Evolutionary conservation across 2,888 invertebrate species (phyloP).

Genomic region (Rhagonycha lutea): DNA sequence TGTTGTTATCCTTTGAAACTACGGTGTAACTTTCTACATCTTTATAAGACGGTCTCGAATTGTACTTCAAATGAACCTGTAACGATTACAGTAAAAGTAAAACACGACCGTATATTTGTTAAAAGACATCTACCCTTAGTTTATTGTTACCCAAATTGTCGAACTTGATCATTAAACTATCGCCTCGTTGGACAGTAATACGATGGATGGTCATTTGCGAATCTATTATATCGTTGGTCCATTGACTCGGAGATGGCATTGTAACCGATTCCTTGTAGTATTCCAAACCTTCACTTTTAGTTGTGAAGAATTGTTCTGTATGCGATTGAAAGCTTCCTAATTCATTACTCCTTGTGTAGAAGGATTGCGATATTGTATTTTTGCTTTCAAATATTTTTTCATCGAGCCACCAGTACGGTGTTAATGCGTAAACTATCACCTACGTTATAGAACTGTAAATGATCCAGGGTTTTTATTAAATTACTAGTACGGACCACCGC

Average conservation of each 20-base stretch:
- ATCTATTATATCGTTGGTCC: neutral
- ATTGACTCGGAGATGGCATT: slow-evolving; percentile 4
- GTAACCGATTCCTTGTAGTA: neutral
- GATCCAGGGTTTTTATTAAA: neutral
- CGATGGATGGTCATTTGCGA: slow-evolving; percentile 7
- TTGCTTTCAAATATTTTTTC: neutral
- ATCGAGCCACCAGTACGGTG: neutral
- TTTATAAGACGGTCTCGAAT: slow-evolving; percentile 7
- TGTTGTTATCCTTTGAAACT: neutral
- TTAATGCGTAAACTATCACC: neutral
- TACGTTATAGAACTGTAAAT: neutral
- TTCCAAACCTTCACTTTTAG: neutral
- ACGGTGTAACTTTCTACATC: neutral
- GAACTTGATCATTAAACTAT: neutral
- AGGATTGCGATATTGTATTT: neutral
- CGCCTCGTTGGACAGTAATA: slow-evolving; percentile 4
- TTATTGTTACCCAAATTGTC: neutral
- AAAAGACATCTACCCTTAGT: neutral
- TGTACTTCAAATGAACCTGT: slow-evolving; percentile 12
- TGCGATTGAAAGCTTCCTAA: neutral
- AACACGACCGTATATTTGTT: neutral
- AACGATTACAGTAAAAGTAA: neutral
- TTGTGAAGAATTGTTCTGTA: neutral
- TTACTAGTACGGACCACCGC: neutral
- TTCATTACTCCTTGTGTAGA: neutral